Conservation (phyloP, 2,888 invertebrate species). For the Colletes collaris region DNA sequence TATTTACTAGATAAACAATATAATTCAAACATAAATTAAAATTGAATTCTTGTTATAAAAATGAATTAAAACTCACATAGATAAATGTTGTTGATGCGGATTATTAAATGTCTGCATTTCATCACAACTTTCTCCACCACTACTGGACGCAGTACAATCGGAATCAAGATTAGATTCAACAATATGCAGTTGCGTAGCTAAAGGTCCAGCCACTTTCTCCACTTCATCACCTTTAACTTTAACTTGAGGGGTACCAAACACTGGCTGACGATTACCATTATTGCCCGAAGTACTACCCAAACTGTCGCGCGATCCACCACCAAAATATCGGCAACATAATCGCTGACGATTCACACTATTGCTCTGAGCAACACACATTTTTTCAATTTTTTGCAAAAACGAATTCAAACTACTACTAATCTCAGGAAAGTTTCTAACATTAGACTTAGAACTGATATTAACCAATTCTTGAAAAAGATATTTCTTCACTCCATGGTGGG, state of each 20-base stretch:
- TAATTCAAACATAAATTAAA: neutral
- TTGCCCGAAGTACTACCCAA: conserved; percentile 56
- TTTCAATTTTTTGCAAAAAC: conserved; percentile 80
- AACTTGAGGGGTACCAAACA: conserved; percentile 78
- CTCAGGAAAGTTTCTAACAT: conserved; percentile 77
- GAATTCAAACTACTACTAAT: conserved; percentile 75
- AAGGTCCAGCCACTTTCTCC: conserved; percentile 89
- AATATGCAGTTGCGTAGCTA: conserved; percentile 89
- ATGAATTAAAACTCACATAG: conserved; percentile 88
- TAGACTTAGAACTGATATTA: conserved; percentile 74
- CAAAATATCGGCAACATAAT: conserved; percentile 84
- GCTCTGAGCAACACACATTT: conserved; percentile 79
- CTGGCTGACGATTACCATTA: conserved; percentile 73
- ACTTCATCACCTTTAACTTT: conserved; percentile 84
- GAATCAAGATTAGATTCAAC: conserved; percentile 93
- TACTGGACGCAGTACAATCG: conserved; percentile 96
- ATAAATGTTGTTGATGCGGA: conserved; percentile 89
- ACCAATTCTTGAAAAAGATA: conserved; percentile 79
- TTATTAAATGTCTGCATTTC: conserved; percentile 92
- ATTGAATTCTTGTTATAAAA: neutral
- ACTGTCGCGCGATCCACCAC: conserved; percentile 84
- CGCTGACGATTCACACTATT: conserved; percentile 79
- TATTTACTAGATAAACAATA: neutral
- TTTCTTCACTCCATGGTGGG: conserved; percentile 85
- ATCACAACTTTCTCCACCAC: conserved; percentile 97